Conservation (phyloP, 2,888 invertebrate species). For the Liodrosophila aerea region DNA sequence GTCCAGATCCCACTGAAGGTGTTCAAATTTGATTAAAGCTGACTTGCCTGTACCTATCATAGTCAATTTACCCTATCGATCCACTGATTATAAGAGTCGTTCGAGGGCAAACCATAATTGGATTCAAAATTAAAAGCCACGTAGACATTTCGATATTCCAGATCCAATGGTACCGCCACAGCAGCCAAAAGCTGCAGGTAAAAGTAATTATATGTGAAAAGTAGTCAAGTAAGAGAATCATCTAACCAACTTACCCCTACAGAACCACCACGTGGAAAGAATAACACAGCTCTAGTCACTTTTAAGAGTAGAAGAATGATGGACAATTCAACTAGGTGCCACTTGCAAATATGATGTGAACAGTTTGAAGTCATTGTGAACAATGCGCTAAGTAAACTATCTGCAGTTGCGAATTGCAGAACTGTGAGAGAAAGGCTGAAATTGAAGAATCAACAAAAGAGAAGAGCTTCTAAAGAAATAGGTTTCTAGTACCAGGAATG, state of each 20-base stretch:
- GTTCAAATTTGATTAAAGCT: neutral
- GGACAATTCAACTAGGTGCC: constrained; percentile 10
- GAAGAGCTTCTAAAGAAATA: neutral
- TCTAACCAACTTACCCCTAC: constrained; percentile 62
- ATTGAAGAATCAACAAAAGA: constrained; percentile 1
- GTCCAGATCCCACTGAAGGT: constrained; percentile 76
- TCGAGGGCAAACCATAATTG: constrained; percentile 85
- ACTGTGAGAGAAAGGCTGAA: constrained; percentile 4
- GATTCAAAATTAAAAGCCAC: constrained; percentile 90
- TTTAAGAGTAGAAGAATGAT: constrained; percentile 16
- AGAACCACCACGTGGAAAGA: constrained; percentile 73
- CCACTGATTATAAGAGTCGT: constrained; percentile 84
- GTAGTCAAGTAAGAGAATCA: too few relatives aligned
- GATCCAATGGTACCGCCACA: constrained; percentile 87
- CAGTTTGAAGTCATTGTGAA: constrained; percentile 48
- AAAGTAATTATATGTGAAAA: neutral
- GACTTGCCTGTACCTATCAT: neutral
- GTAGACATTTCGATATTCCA: constrained; percentile 87
- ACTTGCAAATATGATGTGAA: neutral
- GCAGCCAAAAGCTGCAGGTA: constrained; percentile 86
- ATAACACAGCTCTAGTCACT: constrained; percentile 38
- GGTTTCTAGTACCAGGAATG: constrained; percentile 1
- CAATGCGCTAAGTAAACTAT: constrained; percentile 48
- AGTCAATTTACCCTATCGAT: constrained; percentile 83
- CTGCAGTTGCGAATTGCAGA: constrained; percentile 21